These are phyloP conservation scores for Podarcis lilfordi DNA, from an alignment of 2,797 vertebrate genomes.

Conservation along the genomic window DNA sequence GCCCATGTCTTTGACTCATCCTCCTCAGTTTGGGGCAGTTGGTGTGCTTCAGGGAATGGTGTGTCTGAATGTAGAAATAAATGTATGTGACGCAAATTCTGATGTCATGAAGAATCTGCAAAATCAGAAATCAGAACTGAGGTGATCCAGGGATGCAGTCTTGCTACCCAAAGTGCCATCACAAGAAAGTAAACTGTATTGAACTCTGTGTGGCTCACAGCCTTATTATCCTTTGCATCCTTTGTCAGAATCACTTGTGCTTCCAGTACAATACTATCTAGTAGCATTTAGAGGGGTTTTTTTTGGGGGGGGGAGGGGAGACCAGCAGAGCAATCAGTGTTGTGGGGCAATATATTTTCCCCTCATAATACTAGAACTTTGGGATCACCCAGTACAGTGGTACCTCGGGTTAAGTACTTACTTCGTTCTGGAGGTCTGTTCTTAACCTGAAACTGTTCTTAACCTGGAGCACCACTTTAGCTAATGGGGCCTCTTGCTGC, in stretches of 20 bases:
- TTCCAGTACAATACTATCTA: not conserved
- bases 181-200: not conserved
- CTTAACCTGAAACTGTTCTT: too few species aligned
- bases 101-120: constrained; percentile 26
- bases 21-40: too few species aligned
- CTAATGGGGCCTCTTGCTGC: too few species aligned
- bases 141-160: not conserved
- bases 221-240: not conserved
- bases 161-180: not conserved
- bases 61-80: constrained; percentile 7
- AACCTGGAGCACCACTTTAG: too few species aligned
- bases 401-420: too few species aligned
- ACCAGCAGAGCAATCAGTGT: too few species aligned
- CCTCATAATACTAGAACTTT: not conserved
- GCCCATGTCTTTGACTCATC: too few species aligned
- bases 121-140: not conserved
- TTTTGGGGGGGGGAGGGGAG: too few species aligned
- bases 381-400: not conserved
- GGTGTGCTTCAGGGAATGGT: constrained; percentile 24
- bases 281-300: not conserved
- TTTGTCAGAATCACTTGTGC: not conserved
- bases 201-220: too few species aligned
- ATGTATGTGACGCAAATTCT: constrained; percentile 29
- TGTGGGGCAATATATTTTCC: not conserved
- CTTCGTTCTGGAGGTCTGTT: too few species aligned